These are phyloP conservation scores for Actinia equina DNA, from an alignment of 64 coral and sea anemone species.

Conservation along the genomic window DNA sequence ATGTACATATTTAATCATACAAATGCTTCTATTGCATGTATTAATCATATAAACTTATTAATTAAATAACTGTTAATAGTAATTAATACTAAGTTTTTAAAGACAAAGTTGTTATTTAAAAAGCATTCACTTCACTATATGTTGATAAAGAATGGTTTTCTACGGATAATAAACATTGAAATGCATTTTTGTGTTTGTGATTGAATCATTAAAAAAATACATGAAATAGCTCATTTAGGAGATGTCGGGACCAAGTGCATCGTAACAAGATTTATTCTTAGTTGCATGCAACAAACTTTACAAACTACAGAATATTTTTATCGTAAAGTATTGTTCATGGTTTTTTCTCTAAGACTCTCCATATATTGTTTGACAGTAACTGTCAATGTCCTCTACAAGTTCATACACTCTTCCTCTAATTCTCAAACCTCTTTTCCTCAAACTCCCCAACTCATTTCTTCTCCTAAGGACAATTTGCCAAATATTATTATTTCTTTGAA, in stretches of 20 bases:
- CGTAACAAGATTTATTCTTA: too few species aligned
- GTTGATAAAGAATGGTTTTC: not conserved
- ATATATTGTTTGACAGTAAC: conserved; percentile 57
- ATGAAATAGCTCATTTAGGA: too few species aligned
- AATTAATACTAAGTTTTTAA: not conserved
- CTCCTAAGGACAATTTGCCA: conserved; percentile 91
- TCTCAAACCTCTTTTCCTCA: conserved; percentile 53
- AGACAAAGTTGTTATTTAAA: not conserved
- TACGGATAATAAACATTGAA: not conserved
- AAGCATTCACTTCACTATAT: not conserved
- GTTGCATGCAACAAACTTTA: too few species aligned
- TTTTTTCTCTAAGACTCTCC: not conserved
- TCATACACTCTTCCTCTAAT: conserved; percentile 69
- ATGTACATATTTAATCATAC: too few species aligned
- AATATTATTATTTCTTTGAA: conserved; percentile 54
- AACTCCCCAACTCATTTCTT: conserved; percentile 29
- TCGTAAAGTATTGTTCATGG: not conserved
- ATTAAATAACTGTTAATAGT: not conserved
- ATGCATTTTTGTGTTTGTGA: not conserved
- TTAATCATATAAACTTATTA: not conserved
- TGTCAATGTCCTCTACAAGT: conserved; percentile 67
- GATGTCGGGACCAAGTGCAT: too few species aligned
- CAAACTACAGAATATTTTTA: not conserved
- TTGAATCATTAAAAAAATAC: not conserved
- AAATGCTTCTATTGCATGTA: not conserved